Evolutionary conservation across 2,113 vertebrate genomes (phyloP).

Genomic region (Phalacrocorax brasilianus): DNA sequence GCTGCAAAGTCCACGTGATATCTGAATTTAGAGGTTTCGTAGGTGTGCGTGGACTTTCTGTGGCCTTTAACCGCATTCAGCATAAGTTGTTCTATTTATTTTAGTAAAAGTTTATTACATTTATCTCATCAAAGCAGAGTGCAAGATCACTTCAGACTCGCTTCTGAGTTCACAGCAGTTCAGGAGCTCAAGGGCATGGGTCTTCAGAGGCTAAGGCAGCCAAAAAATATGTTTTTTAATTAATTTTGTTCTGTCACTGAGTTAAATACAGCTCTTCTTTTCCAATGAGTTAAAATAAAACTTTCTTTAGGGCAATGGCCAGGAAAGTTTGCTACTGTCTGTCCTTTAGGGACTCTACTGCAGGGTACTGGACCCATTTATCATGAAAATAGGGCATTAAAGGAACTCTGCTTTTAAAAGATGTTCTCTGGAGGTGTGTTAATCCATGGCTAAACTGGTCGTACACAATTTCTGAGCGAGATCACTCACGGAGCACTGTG

Average conservation of each 20-base stretch:
- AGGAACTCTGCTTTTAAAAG: not conserved
- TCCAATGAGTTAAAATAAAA: slow-evolving; percentile 2
- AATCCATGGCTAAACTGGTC: not conserved
- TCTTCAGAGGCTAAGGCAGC: not conserved
- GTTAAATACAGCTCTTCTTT: not conserved
- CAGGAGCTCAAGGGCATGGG: not conserved
- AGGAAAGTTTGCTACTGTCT: not conserved
- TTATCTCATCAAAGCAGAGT: not conserved
- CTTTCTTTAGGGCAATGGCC: not conserved
- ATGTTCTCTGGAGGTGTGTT: not conserved
- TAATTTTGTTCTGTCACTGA: not conserved
- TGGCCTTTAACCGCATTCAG: not conserved
- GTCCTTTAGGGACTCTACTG: not conserved
- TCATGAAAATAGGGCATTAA: not conserved
- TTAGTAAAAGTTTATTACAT: slow-evolving; percentile 2
- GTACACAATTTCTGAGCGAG: not conserved
- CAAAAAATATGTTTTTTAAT: not conserved
- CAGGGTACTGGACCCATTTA: not conserved
- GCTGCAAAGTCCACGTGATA: not conserved
- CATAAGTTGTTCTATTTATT: not conserved
- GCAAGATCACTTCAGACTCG: not conserved
- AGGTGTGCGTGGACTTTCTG: not conserved
- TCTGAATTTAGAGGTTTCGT: not conserved
- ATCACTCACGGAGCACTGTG: not conserved
- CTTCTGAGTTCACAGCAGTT: not conserved